Evolutionary conservation across 37 sponge, comb jelly and placozoan genomes (phyloP), one percentile per base, ranked within the genome.

Genomic region (Cladorhizidae sp.): DNA sequence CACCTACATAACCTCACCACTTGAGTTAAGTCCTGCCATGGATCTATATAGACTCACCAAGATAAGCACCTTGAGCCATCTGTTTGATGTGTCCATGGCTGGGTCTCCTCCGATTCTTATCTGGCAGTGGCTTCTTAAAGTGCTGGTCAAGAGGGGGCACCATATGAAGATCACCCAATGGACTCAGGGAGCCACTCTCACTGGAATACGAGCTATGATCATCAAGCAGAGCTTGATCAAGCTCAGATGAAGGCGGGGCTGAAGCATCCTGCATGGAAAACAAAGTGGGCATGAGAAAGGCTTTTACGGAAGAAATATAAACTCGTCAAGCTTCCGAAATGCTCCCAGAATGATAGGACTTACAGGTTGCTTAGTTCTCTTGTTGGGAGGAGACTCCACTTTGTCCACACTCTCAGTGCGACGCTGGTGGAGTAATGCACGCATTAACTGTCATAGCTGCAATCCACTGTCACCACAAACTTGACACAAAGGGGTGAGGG

Each of bases 101-200:
- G 22, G 89, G 89, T 9, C 38, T 78, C 40, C 85, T 77, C 50
- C 85, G 40, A 31, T 78, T 84, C 77, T 64, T 85, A 43, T 41
- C 20, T 33, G 87, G 83, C 40, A 83, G 73, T n/a, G 91, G 91
- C 25, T 72, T 80, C 59, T 81, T 80, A 74, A 90, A 90, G 55
- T 70, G 25, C 42, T 58, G 45, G 17, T 90, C 87, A 31, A 90
- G 57, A 55, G 70, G 81, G 20, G 91, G 87, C 7, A 72, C 63
- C 49, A 39, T 81, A 55, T 82, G 2, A 22, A 88, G 40, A 20
- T 82, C 74, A 0, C 55, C 64, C 32, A 21, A 32, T 1, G 79
- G 69, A 33, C 67, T 75, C 45, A 76, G 57, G 3, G 84, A 76
- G 31, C 43, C 31, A 15, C 64, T 63, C 26, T 8, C 50, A 21